Percentiles rank a stretch among this genome's conserved stretches.
Conservation (phyloP, 2,797 vertebrate species). For the Astyanax mexicanus region DNA sequence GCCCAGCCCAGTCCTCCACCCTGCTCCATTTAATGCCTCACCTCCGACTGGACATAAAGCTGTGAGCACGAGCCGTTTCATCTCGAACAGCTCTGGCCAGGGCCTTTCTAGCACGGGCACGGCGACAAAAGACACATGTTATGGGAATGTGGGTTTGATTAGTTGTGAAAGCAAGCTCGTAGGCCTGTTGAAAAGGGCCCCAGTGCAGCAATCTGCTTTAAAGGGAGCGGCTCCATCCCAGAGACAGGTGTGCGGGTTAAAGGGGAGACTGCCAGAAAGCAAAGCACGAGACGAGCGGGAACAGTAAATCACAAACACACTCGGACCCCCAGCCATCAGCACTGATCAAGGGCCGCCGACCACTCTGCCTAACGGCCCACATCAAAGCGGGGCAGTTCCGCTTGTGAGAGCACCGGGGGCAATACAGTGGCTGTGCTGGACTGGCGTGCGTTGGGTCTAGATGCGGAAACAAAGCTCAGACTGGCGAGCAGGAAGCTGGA, state of each 20-base stretch:
- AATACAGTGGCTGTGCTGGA: slow-evolving; percentile 20
- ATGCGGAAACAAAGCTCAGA: slow-evolving; percentile 7
- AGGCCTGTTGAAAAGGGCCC: slow-evolving; percentile 26
- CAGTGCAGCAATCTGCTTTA: background rate
- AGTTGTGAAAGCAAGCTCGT: slow-evolving; percentile 29
- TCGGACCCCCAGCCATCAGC: slow-evolving; percentile 46
- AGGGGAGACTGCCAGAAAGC: slow-evolving; percentile 17
- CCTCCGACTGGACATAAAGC: slow-evolving; percentile 17
- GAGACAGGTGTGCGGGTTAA: slow-evolving; percentile 50
- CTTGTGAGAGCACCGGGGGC: slow-evolving; percentile 30
- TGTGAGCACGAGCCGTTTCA: slow-evolving; percentile 14
- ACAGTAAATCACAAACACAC: slow-evolving; percentile 46
- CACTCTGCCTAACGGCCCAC: slow-evolving; percentile 28
- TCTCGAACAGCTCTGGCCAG: slow-evolving; percentile 14
- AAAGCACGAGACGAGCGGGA: slow-evolving; percentile 21
- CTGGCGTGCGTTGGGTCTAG: slow-evolving; percentile 37
- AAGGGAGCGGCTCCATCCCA: background rate
- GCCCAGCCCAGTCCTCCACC: background rate
- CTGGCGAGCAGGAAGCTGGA: background rate
- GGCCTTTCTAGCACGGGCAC: background rate
- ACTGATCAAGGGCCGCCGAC: slow-evolving; percentile 36
- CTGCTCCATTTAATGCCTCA: slow-evolving; percentile 7
- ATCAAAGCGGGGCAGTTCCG: slow-evolving; percentile 48
- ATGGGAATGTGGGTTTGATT: slow-evolving; percentile 40
- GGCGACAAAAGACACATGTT: slow-evolving; percentile 29